Base-by-base conservation (phyloP, 2,113 vertebrate genomes). In the Barbus barbus region DNA sequence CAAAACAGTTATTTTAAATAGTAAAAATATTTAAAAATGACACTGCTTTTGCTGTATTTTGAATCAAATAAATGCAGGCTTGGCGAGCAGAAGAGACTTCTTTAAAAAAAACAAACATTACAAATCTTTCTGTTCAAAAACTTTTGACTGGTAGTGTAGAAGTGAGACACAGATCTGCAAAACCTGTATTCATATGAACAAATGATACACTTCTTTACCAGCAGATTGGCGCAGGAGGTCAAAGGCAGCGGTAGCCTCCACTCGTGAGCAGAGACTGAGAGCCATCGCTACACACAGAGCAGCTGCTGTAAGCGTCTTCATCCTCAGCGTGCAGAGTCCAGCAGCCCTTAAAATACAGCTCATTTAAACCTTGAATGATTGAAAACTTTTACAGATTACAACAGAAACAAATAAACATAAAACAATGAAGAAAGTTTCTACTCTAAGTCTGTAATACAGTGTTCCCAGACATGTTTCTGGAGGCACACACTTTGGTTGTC, bases 281-380 rank as follows among this genome's bases (percentile, higher is more conserved):
- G 86, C 65, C 85, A 88, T 92, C 91, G 87, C 53, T 82, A 94
- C 90, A 88, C 89, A 86, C 44, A 92, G 33, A 82, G 72, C 36
- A 5, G 89, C n/a, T n/a, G n/a, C n/a, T n/a, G n/a, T n/a, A n/a
- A n/a, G n/a, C n/a, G n/a, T 61, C 78, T 89, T 89, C 85, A 88
- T 91, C 46, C 9, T 87, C 61, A 61, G n/a, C 46, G 3, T 46
- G 22, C 51, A 67, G 14, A 67, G 33, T 16, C 14, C 13, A 11
- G 18, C 33, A 12, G 16, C 61, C 58, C 76, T 36, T 5, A 26
- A 44, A 83, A 75, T 26, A 56, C 51, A 56, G 51, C 18, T 53
- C 0, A 20, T 51, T 18, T 51, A 18, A 18, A 5, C 48, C 14
- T 51, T 51, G 48, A 51, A 53, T 1, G 18, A 53, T 0, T 53